Base-by-base conservation (phyloP, 2,888 invertebrate species). In the Diarsia rubi region DNA sequence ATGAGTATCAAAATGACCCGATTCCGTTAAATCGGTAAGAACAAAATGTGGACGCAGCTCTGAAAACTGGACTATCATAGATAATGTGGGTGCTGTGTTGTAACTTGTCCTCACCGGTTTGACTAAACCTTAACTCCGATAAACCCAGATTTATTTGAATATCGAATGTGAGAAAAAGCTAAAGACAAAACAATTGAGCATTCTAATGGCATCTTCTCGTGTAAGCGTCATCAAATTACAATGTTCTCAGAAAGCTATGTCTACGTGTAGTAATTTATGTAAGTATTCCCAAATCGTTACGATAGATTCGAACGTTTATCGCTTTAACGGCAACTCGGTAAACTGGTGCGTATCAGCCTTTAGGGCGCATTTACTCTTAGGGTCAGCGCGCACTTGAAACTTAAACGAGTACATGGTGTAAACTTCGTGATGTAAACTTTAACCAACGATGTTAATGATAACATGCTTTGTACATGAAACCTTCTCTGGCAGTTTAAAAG, bases 251-350 rank as follows among this genome's bases (percentile, higher is more conserved):
- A 79, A 78, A 49, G 47, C 81, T 68, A 63, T 74, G 19, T 74
- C 66, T 78, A 81, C 66, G 62, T 24, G 44, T 54, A 31, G 78
- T 81, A 81, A 79, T 79, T 79, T 79, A 79, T 68, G 81, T 59
- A 81, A 75, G 63, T 64, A 75, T 79, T 79, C 68, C 54, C 59
- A 73, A 79, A 79, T 79, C 82, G 81, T 79, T 75, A 75, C 75
- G 82, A 79, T 81, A 79, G 75, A 81, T 68, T 75, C 37, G 24
- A 75, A 27, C 75, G 64, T 65, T 81, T 68, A 81, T 52, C 69
- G 65, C 52, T 21, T 62, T 69, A 42, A 69, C 45, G 49, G 60
- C 42, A 16, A 24, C 44, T 59, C 62, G 52, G 47, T 47, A 54
- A 52, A 24, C 71, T 47, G 66, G 62, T 68, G 63, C 49, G 57